Evolutionary conservation across 2,888 invertebrate species (phyloP).

Genomic region (Andrena fulva): DNA sequence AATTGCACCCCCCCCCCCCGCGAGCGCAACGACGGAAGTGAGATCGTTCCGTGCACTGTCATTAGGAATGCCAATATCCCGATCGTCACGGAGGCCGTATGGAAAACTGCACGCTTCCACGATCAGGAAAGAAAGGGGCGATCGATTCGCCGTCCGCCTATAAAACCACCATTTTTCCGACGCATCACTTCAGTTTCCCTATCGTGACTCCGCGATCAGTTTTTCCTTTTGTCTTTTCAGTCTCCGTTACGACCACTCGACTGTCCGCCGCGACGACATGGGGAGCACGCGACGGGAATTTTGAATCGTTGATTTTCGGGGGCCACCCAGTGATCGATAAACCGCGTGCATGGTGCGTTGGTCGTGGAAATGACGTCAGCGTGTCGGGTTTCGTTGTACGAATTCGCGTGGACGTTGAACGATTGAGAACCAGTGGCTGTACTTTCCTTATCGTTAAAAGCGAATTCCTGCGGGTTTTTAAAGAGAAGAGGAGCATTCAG

Average conservation of each 20-base stretch:
- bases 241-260: neutral
- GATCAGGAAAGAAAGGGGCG: conserved; percentile 70
- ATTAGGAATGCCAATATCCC: conserved; percentile 67
- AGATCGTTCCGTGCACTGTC: conserved; percentile 52
- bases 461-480: neutral
- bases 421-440: neutral
- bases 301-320: neutral
- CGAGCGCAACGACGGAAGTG: conserved; percentile 71
- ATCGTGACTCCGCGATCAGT: conserved; percentile 21
- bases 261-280: neutral
- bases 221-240: conserved; percentile 16
- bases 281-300: neutral
- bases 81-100: conserved; percentile 53
- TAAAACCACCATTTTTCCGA: conserved; percentile 69
- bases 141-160: conserved; percentile 70
- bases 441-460: neutral
- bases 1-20: conserved; percentile 45
- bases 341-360: neutral
- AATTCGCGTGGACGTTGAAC: conserved; percentile 24
- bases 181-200: conserved; percentile 52
- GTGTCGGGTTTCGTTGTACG: neutral
- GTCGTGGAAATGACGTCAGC: conserved; percentile 14
- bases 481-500: neutral
- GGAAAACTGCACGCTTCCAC: conserved; percentile 65
- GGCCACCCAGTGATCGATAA: neutral